phyloP scores from a whole-genome alignment of 2,888 invertebrate species.

The Meteorus colon region DNA sequence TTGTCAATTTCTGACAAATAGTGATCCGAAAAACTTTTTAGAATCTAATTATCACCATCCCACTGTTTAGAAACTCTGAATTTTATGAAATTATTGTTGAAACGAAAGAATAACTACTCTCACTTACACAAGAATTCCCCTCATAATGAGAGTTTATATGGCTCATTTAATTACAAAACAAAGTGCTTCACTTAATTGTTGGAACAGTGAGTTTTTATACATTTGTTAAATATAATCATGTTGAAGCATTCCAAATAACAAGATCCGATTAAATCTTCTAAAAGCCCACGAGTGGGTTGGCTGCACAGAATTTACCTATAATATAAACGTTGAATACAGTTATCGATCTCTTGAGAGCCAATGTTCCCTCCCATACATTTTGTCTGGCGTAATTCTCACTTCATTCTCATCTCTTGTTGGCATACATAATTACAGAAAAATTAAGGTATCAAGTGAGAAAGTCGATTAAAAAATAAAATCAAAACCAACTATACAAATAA shows the following conservation, averaged over 20 bases:
- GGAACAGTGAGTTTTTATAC: background rate
- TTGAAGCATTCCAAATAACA: background rate
- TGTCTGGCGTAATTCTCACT: background rate
- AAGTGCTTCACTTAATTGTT: too few relatives aligned
- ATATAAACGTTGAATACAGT: background rate
- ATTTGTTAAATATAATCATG: background rate
- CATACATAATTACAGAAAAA: background rate
- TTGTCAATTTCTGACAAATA: too few relatives aligned
- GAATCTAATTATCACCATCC: too few relatives aligned
- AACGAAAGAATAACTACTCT: too few relatives aligned
- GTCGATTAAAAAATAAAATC: background rate
- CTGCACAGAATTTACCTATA: background rate
- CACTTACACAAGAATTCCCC: too few relatives aligned
- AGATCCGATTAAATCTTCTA: background rate
- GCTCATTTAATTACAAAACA: too few relatives aligned
- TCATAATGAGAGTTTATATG: too few relatives aligned
- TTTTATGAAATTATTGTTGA: too few relatives aligned
- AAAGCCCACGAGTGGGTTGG: background rate
- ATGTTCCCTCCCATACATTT: background rate
- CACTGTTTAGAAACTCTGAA: too few relatives aligned
- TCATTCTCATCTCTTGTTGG: background rate
- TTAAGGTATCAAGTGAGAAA: background rate
- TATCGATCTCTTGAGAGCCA: background rate
- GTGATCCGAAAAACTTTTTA: too few relatives aligned
- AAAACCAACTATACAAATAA: background rate